Percentiles rank a stretch among this genome's conserved stretches.
These are phyloP conservation scores for Nymphalis c-album DNA, from an alignment of 2,888 invertebrate genomes.

Conservation along the genomic window DNA sequence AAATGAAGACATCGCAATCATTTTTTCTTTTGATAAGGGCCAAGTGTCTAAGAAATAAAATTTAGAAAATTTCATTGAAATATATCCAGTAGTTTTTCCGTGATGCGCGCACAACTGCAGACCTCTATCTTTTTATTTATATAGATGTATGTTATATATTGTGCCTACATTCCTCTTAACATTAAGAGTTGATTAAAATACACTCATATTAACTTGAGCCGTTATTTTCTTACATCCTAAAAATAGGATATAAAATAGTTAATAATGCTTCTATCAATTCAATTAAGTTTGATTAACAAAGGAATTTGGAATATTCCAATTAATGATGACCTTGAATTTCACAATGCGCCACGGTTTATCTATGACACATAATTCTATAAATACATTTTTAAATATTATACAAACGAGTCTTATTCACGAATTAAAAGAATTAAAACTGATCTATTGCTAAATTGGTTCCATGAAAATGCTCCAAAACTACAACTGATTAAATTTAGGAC, in stretches of 20 bases:
- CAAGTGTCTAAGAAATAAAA: too few species aligned
- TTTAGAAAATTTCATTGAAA: too few species aligned
- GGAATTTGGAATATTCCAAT: conserved; percentile 17
- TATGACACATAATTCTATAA: conserved; percentile 5
- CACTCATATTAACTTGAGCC: too few species aligned
- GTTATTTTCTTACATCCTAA: neutral
- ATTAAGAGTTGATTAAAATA: too few species aligned
- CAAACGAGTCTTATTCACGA: neutral
- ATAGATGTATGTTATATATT: too few species aligned
- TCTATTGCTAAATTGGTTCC: neutral
- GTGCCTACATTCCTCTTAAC: too few species aligned
- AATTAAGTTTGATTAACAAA: conserved; percentile 19
- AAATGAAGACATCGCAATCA: too few species aligned
- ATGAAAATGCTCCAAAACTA: neutral
- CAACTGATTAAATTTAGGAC: neutral
- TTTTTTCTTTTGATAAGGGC: too few species aligned
- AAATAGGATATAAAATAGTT: neutral
- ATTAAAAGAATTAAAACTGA: conserved; percentile 1
- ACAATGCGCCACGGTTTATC: conserved; percentile 8
- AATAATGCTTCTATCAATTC: neutral
- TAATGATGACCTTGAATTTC: conserved; percentile 22
- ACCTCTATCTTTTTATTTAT: too few species aligned
- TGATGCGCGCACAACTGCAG: too few species aligned
- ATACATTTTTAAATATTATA: conserved; percentile 20
- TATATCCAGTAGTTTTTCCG: too few species aligned